Conservation (phyloP, 1,140 invertebrate species). For the Drosophila parabipectinata region DNA sequence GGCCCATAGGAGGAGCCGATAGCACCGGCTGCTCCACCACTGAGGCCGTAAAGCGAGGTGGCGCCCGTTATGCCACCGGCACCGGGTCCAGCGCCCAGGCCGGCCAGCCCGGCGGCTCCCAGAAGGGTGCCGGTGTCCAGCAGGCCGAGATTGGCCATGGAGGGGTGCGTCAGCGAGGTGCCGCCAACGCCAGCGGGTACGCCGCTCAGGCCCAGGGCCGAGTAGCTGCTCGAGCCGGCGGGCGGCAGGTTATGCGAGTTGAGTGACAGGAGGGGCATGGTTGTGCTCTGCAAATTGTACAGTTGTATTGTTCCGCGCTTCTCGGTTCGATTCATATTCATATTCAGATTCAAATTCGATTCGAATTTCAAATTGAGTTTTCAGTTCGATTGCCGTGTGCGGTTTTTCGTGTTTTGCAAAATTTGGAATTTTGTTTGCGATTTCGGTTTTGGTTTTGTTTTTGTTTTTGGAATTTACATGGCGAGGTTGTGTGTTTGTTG, state of each 20-base stretch:
- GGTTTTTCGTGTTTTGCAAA: constrained; percentile 24
- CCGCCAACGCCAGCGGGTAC: constrained; percentile 40
- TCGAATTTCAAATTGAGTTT: constrained; percentile 45
- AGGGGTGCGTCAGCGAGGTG: constrained; percentile 78
- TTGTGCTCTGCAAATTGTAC: constrained; percentile 86
- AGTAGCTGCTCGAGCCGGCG: constrained; percentile 79
- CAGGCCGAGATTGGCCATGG: constrained; percentile 72
- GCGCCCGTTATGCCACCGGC: constrained; percentile 67
- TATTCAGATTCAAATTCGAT: constrained; percentile 40
- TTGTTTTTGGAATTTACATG: constrained; percentile 57
- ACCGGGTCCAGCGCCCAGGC: constrained; percentile 51
- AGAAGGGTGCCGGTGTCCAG: constrained; percentile 72
- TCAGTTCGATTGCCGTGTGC: constrained; percentile 22
- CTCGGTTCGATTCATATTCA: constrained; percentile 50
- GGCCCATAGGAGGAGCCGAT: constrained; percentile 73
- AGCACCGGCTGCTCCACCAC: constrained; percentile 52
- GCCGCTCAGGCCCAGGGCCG: constrained; percentile 54
- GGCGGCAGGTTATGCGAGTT: constrained; percentile 85
- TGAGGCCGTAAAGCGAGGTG: constrained; percentile 68
- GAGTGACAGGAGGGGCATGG: constrained; percentile 86
- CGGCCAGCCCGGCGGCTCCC: constrained; percentile 45
- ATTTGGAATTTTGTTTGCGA: constrained; percentile 37
- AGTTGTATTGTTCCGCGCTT: constrained; percentile 84
- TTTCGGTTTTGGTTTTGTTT: constrained; percentile 11
- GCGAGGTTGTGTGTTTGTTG: constrained; percentile 27